Conservation (phyloP, 2,113 vertebrate species). For the Anseranas semipalmata region DNA sequence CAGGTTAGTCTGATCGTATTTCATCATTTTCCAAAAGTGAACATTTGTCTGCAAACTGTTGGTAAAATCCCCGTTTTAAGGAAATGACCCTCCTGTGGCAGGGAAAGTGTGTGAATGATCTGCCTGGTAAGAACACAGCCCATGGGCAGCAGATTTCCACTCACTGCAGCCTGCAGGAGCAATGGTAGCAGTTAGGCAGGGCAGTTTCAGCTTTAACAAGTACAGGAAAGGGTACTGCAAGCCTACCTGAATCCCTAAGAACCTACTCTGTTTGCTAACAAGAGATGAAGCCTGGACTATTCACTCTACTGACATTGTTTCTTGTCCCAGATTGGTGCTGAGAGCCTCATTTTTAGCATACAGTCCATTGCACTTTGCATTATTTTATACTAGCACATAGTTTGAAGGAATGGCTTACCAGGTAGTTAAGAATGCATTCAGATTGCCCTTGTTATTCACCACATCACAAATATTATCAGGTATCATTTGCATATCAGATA, state of each 20-base stretch:
- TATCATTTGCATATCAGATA: not conserved
- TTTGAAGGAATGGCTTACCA: not conserved
- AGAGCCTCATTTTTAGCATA: not conserved
- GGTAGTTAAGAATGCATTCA: not conserved
- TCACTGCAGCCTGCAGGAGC: not conserved
- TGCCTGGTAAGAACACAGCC: not conserved
- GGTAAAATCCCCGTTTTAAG: not conserved
- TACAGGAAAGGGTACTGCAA: not conserved
- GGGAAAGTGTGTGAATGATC: not conserved
- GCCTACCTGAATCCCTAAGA: not conserved
- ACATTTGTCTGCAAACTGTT: not conserved
- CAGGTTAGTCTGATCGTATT: not conserved
- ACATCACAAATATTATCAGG: not conserved
- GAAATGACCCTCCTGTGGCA: not conserved
- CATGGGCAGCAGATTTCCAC: not conserved
- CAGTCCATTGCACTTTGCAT: not conserved
- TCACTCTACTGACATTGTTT: not conserved
- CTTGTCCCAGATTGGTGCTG: not conserved
- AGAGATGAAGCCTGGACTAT: not conserved
- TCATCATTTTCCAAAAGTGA: not conserved
- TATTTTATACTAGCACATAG: not conserved
- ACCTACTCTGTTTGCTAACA: not conserved
- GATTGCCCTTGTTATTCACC: not conserved
- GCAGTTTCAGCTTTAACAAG: not conserved
- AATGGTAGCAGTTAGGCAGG: not conserved